phyloP scores from a whole-genome alignment of 1,140 invertebrate species.

The Streblospio benedicti region DNA sequence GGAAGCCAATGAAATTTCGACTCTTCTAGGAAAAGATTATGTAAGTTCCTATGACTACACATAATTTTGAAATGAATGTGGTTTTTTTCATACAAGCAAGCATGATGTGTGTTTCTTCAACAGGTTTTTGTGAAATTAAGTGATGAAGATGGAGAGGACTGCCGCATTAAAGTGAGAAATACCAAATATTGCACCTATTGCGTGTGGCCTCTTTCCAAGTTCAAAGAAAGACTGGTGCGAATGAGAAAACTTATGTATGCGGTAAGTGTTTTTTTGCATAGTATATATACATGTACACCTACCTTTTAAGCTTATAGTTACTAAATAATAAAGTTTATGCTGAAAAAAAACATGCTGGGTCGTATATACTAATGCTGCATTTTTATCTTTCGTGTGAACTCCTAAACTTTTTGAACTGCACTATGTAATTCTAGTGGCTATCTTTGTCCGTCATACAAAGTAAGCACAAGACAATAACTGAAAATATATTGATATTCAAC shows the following conservation, averaged over 20 bases:
- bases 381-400: too few relatives aligned
- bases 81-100: background rate
- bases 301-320: too few relatives aligned
- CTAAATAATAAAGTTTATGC: too few relatives aligned
- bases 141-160: conserved; percentile 19
- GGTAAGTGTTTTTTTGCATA: background rate
- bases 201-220: conserved; percentile 91
- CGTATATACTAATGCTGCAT: too few relatives aligned
- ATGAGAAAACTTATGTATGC: conserved; percentile 72
- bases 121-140: background rate
- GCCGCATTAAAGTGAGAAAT: conserved; percentile 35
- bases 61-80: background rate
- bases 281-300: background rate
- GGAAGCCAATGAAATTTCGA: conserved; percentile 43
- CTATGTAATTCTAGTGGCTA: too few relatives aligned
- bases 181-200: conserved; percentile 31
- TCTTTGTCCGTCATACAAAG: too few relatives aligned
- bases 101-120: background rate
- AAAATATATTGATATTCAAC: too few relatives aligned
- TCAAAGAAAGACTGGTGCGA: conserved; percentile 92
- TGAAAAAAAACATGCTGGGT: too few relatives aligned
- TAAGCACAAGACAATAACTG: too few relatives aligned
- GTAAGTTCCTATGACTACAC: conserved; percentile 31
- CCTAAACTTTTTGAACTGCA: too few relatives aligned
- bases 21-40: conserved; percentile 33